Percentiles rank a stretch among this genome's conserved stretches.
These are phyloP conservation scores for Amphiprion percula DNA, from an alignment of 2,113 vertebrate species.

Conservation along the genomic window DNA sequence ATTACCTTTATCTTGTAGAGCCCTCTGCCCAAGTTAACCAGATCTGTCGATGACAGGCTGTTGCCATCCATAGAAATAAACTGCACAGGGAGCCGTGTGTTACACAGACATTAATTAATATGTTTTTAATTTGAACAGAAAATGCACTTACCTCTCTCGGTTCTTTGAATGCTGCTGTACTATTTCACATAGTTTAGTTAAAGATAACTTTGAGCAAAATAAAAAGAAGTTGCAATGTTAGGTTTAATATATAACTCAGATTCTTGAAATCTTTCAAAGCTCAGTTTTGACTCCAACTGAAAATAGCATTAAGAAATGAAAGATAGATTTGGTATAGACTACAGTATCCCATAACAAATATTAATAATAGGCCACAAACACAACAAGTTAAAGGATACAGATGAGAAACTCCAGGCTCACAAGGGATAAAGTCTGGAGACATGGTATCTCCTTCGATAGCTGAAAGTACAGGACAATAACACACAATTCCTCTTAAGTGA, in stretches of 20 bases:
- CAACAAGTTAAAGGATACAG: slow-evolving; percentile 91
- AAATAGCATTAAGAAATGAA: not conserved
- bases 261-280: not conserved
- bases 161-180: slow-evolving; percentile 83
- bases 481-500: not conserved
- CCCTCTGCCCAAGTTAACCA: slow-evolving; percentile 93
- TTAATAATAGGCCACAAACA: not conserved
- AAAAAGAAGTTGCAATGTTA: not conserved
- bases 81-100: slow-evolving; percentile 76
- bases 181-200: slow-evolving; percentile 61
- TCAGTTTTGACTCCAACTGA: too few relatives aligned
- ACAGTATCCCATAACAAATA: not conserved
- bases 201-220: slow-evolving; percentile 40
- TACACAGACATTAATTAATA: slow-evolving; percentile 1
- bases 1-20: slow-evolving; percentile 96
- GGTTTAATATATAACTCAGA: too few relatives aligned
- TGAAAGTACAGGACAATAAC: slow-evolving; percentile 71
- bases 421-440: slow-evolving; percentile 94
- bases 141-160: slow-evolving; percentile 74
- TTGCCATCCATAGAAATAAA: slow-evolving; percentile 92
- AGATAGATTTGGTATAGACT: not conserved
- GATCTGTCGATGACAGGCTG: slow-evolving; percentile 90
- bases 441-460: slow-evolving; percentile 95
- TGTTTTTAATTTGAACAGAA: not conserved
- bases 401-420: slow-evolving; percentile 91